Conservation (phyloP, 2,113 vertebrate genomes). For the Tragelaphus imberbis region DNA sequence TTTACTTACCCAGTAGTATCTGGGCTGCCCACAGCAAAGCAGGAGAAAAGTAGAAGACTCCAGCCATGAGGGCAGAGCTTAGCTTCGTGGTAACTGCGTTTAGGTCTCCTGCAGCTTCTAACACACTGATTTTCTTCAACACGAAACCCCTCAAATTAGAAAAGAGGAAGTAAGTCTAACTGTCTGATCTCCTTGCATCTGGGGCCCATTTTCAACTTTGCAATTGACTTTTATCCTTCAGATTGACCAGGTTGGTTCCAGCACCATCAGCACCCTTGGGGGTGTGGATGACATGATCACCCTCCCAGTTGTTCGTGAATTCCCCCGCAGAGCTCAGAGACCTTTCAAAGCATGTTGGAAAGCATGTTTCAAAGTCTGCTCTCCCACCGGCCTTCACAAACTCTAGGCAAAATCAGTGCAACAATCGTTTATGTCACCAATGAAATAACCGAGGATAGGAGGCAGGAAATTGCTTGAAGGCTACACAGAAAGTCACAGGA, state of each 20-base stretch:
- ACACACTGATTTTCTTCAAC: slow-evolving; percentile 9
- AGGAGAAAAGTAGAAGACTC: background rate
- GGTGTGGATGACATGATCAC: background rate
- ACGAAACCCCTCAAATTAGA: slow-evolving; percentile 62
- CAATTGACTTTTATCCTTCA: background rate
- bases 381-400: background rate
- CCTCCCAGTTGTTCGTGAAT: background rate
- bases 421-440: background rate
- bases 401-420: background rate
- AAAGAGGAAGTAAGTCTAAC: slow-evolving; percentile 69
- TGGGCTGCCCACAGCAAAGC: slow-evolving; percentile 33
- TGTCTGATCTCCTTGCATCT: slow-evolving; percentile 37
- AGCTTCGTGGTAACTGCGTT: background rate
- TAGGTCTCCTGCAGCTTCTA: background rate
- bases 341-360: background rate
- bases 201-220: background rate
- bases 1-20: slow-evolving; percentile 51
- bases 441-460: background rate
- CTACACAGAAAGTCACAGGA: background rate
- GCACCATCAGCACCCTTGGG: background rate
- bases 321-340: background rate
- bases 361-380: background rate
- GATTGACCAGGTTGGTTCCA: background rate
- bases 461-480: background rate
- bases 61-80: background rate